Evolutionary conservation across 2,797 vertebrate species (phyloP), one percentile per base, ranked within the genome.

Genomic region (Propithecus deckenii): DNA sequence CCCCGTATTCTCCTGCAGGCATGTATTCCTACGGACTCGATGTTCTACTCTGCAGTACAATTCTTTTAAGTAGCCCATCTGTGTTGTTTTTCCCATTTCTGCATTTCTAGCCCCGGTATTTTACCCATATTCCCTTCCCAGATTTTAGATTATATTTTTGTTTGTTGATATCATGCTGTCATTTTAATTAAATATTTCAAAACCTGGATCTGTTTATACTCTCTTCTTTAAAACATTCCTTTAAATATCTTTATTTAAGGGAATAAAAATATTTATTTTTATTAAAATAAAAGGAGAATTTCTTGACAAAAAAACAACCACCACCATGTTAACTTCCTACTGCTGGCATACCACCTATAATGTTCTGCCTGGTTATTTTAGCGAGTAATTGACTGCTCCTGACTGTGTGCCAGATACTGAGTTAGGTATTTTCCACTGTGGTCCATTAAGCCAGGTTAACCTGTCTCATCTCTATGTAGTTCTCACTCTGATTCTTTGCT

Each of bases 151-250:
- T 76, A 32, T 57, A n/a, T 85, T 72, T 96, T 86, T 83, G 6
- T 46, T 65, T 81, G 55, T 52, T 10, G 88, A 72, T 95, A 43
- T 46, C 55, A 86, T 52, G 32, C 28, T 84, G 0, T 69, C 38
- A 92, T 32, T 69, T 89, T 91, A 95, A 79, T 43, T 84, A 84
- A 67, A 25, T 50, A 72, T 59, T 92, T 92, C 46, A 86, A 65
- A 89, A n/a, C 38, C 20, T 71, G 22, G 20, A 59, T 71, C 35
- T 90, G 18, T 61, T 43, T 57, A 41, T 86, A 41, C 41, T 91
- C 38, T 84, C 55, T 75, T 90, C 46, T 96, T 87, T 48, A 52
- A 93, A 86, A 17, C 15, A 81, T 86, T 35, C 41, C 48, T 41
- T 35, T 84, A 93, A 41, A 79, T 76, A 25, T 28, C 63, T 18